Conservation (phyloP, 2,888 invertebrate species). For the Ormia ochracea region DNA sequence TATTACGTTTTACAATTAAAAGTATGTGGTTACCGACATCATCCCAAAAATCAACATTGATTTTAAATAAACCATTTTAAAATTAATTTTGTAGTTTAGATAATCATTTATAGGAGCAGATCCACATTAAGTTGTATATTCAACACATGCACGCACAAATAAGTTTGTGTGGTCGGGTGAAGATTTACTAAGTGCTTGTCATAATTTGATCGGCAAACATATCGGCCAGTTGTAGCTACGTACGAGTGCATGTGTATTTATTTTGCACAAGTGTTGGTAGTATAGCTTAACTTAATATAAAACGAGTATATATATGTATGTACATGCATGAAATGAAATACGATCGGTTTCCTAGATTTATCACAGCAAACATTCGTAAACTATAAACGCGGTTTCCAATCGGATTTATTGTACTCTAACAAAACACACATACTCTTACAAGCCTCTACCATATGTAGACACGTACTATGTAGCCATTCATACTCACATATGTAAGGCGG, state of each 20-base stretch:
- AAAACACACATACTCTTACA: neutral
- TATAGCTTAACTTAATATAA: too few species aligned
- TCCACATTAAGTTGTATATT: too few species aligned
- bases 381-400: constrained; percentile 24
- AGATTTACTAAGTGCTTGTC: neutral
- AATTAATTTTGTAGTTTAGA: too few species aligned
- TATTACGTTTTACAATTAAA: too few species aligned
- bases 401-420: constrained; percentile 27
- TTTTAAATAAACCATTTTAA: too few species aligned
- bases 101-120: too few species aligned
- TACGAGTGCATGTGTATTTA: neutral
- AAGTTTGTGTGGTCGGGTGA: too few species aligned
- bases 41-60: too few species aligned
- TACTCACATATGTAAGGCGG: neutral
- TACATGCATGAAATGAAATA: neutral
- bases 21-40: too few species aligned
- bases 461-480: neutral
- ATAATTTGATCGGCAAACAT: constrained; percentile 41
- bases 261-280: neutral
- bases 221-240: neutral
- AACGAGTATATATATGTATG: neutral
- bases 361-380: neutral
- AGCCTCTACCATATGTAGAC: neutral
- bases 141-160: too few species aligned
- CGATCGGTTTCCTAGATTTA: neutral